Evolutionary conservation across 2,797 vertebrate genomes (phyloP).

Genomic region (Pipistrellus nathusii): DNA sequence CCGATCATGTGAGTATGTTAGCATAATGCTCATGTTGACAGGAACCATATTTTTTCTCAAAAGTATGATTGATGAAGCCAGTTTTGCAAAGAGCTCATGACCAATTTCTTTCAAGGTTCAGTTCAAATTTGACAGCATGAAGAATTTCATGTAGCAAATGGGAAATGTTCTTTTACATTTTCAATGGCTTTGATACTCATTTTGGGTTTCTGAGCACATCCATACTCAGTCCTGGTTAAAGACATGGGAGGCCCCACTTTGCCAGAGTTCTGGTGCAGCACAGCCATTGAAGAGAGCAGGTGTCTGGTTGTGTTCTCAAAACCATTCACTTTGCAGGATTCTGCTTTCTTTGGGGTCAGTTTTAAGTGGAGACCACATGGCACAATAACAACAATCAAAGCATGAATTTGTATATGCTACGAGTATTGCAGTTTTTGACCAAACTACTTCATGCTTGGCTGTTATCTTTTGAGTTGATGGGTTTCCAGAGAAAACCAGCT

Average conservation of each 20-base stretch:
- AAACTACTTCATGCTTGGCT: neutral
- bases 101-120: slow-evolving; percentile 63
- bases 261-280: neutral
- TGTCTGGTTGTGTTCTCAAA: neutral
- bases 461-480: neutral
- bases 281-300: neutral
- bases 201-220: neutral
- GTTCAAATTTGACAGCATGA: slow-evolving; percentile 65
- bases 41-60: slow-evolving; percentile 46
- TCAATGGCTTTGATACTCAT: neutral
- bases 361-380: slow-evolving; percentile 33
- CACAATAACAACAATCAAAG: neutral
- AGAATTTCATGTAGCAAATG: slow-evolving; percentile 57
- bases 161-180: slow-evolving; percentile 35
- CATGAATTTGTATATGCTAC: neutral
- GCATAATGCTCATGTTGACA: neutral
- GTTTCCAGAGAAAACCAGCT: slow-evolving; percentile 4
- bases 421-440: neutral
- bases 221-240: neutral
- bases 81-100: slow-evolving; percentile 62
- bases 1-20: neutral
- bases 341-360: neutral
- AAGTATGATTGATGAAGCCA: slow-evolving; percentile 59
- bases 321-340: neutral
- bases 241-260: fast-evolving